A percentile compares a stretch with the other conserved stretches of the same genome.
Conservation (phyloP, 2,113 vertebrate genomes). For the Noctilio leporinus region DNA sequence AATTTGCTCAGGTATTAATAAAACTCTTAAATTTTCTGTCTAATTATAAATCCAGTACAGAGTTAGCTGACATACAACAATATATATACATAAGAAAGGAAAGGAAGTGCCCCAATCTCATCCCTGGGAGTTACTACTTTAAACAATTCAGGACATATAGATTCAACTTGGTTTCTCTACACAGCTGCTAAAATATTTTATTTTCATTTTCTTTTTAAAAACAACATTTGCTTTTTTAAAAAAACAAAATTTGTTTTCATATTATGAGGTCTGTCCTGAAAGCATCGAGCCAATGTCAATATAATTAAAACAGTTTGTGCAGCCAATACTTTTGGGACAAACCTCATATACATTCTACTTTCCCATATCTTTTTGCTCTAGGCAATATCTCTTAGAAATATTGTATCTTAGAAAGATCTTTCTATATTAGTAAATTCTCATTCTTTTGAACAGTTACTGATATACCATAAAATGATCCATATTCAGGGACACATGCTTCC, state of each 20-base stretch:
- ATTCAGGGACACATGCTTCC: background rate
- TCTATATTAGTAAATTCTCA: background rate
- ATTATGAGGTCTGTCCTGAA: no score
- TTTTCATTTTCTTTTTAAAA: slow-evolving; percentile 32
- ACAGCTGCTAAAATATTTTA: background rate
- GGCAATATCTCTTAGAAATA: background rate
- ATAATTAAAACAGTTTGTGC: no score
- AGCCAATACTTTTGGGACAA: no score
- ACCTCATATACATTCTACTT: background rate
- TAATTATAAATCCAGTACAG: background rate
- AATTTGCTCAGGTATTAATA: background rate
- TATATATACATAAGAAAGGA: background rate
- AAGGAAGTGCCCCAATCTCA: background rate
- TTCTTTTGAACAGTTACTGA: background rate
- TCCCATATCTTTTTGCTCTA: background rate
- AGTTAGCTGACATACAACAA: background rate
- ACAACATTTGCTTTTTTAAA: background rate
- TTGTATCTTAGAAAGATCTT: background rate
- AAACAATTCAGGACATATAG: background rate
- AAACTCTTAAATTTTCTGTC: background rate
- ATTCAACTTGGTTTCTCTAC: slow-evolving; percentile 6
- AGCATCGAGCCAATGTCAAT: no score
- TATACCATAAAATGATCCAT: background rate
- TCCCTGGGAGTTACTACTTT: background rate
- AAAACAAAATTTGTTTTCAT: background rate